Evolutionary conservation across 2,113 vertebrate genomes (phyloP).

Genomic region (Psammodynastes pulverulentus): DNA sequence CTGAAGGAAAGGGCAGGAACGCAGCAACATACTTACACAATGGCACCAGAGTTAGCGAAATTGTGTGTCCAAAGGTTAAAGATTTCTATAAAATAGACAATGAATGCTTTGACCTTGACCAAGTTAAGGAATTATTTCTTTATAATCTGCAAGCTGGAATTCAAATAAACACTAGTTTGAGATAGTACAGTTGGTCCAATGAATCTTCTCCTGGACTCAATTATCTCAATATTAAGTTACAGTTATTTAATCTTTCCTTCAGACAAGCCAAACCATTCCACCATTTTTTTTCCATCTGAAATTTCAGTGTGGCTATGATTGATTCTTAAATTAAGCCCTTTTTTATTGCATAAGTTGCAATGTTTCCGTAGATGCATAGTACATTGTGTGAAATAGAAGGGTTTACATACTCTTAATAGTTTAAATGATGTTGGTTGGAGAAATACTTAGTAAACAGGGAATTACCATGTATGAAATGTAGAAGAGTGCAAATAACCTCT

Average conservation of each 20-base stretch:
- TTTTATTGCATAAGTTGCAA: neutral
- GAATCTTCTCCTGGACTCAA: neutral
- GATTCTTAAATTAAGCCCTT: neutral
- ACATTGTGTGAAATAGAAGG: neutral
- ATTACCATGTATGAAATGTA: neutral
- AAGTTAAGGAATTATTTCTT: neutral
- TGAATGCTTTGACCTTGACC: neutral
- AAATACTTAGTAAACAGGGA: neutral
- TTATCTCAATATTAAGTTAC: neutral
- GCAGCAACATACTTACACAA: neutral
- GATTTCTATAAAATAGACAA: neutral
- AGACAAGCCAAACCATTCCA: neutral
- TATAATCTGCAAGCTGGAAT: neutral
- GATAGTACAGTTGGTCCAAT: neutral
- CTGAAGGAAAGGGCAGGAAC: neutral
- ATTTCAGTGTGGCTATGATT: neutral
- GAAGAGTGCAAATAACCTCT: neutral
- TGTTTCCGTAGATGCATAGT: neutral
- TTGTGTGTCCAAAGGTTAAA: neutral
- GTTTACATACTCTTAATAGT: neutral
- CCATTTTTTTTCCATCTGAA: neutral
- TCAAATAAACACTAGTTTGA: neutral
- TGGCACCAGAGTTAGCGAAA: neutral
- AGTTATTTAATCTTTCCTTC: neutral
- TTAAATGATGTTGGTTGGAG: neutral